Evolutionary conservation across 1,140 invertebrate genomes (phyloP).

Genomic region (Spodoptera frugiperda): DNA sequence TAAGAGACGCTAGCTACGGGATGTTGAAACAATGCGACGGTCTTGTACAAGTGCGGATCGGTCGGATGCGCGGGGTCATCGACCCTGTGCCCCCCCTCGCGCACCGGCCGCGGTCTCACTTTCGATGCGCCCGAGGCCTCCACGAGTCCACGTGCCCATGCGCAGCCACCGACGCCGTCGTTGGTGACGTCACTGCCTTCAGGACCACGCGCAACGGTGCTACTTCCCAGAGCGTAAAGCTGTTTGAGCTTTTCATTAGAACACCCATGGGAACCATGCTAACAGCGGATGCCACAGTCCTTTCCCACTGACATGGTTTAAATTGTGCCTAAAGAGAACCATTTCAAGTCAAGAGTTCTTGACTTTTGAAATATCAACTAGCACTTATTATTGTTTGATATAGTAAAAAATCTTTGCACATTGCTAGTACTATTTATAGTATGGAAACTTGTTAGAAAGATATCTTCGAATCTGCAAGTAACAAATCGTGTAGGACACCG

Average conservation of each 20-base stretch:
- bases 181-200: slow-evolving; percentile 76
- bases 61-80: slow-evolving; percentile 77
- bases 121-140: slow-evolving; percentile 82
- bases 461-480: neutral
- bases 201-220: slow-evolving; percentile 67
- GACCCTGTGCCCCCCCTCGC: slow-evolving; percentile 66
- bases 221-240: slow-evolving; percentile 65
- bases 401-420: neutral
- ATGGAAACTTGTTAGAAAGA: neutral
- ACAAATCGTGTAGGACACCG: slow-evolving; percentile 6
- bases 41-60: slow-evolving; percentile 81
- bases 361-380: neutral
- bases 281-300: slow-evolving; percentile 52
- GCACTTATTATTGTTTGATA: neutral
- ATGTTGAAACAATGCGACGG: slow-evolving; percentile 79
- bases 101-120: slow-evolving; percentile 75
- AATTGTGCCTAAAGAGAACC: neutral
- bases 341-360: no score
- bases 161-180: slow-evolving; percentile 63
- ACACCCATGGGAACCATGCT: slow-evolving; percentile 74
- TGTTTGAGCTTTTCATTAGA: slow-evolving; percentile 76
- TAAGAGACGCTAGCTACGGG: slow-evolving; percentile 57
- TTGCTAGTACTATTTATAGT: neutral
- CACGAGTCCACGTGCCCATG: slow-evolving; percentile 76
- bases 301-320: slow-evolving; percentile 49